A percentile compares a stretch with the other conserved stretches of the same genome.
Evolutionary conservation across 2,797 vertebrate species (phyloP).

Genomic region (Lacerta bilineata): DNA sequence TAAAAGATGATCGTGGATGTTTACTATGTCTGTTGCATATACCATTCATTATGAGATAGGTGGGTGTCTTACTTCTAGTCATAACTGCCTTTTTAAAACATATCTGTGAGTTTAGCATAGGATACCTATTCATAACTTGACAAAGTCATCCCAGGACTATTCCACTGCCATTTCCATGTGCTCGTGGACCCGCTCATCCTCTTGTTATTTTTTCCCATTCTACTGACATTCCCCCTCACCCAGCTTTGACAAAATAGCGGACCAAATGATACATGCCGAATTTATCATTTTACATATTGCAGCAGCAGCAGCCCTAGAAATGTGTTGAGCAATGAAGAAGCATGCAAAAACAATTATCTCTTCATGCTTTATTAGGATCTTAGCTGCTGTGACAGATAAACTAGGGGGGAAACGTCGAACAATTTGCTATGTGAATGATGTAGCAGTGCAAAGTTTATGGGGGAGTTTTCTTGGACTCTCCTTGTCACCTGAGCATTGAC

Average conservation of each 20-base stretch:
- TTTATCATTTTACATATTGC: not conserved
- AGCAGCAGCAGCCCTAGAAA: constrained; percentile 23
- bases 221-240: not conserved
- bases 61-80: no score
- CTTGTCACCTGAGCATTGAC: not conserved
- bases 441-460: constrained; percentile 10
- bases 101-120: no score
- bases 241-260: constrained; percentile 16
- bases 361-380: constrained; percentile 48
- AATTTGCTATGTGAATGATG: constrained; percentile 1
- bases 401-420: not conserved
- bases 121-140: not conserved
- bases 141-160: not conserved
- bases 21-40: not conserved
- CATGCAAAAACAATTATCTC: constrained; percentile 30
- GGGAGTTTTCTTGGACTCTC: not conserved
- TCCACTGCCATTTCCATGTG: not conserved
- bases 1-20: not conserved
- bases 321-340: constrained; percentile 18
- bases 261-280: constrained; percentile 12
- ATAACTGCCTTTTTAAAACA: no score
- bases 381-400: constrained; percentile 18
- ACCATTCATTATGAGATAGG: not conserved
- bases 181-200: not conserved
- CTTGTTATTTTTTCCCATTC: not conserved